These are phyloP conservation scores for Aphelenchoides besseyi DNA, from an alignment of 1,140 invertebrate genomes.

Conservation along the genomic window DNA sequence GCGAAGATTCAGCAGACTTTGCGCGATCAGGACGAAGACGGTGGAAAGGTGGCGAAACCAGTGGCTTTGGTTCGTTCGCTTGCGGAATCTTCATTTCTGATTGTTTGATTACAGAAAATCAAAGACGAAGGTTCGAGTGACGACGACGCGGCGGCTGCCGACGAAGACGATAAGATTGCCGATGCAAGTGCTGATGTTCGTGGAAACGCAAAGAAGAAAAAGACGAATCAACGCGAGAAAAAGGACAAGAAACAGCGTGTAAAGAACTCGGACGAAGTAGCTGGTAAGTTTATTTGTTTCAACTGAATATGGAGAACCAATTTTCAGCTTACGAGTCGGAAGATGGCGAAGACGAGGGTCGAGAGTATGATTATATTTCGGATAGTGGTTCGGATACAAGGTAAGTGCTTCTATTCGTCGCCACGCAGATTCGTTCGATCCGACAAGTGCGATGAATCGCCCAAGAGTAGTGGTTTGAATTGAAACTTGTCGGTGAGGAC, in stretches of 20 bases:
- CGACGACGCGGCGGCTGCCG: slow-evolving; percentile 44
- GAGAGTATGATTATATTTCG: slow-evolving; percentile 61
- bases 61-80: slow-evolving; percentile 14
- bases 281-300: slow-evolving; percentile 48
- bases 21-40: slow-evolving; percentile 52
- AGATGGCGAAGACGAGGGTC: slow-evolving; percentile 61
- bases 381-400: slow-evolving; percentile 61
- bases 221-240: slow-evolving; percentile 18
- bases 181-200: neutral
- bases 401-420: slow-evolving; percentile 41
- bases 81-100: neutral
- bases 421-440: slow-evolving; percentile 28
- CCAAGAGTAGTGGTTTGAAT: slow-evolving; percentile 28
- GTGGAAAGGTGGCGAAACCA: slow-evolving; percentile 19
- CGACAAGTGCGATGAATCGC: slow-evolving; percentile 39
- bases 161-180: slow-evolving; percentile 32
- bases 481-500: slow-evolving; percentile 24
- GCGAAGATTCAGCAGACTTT: slow-evolving; percentile 54
- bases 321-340: slow-evolving; percentile 60
- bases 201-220: slow-evolving; percentile 32
- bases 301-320: no score
- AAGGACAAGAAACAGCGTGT: slow-evolving; percentile 57
- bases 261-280: slow-evolving; percentile 58
- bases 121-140: slow-evolving; percentile 53
- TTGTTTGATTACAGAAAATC: slow-evolving; percentile 53